Evolutionary conservation across 2,797 vertebrate genomes (phyloP).

Genomic region (Pseudochirops corinnae): DNA sequence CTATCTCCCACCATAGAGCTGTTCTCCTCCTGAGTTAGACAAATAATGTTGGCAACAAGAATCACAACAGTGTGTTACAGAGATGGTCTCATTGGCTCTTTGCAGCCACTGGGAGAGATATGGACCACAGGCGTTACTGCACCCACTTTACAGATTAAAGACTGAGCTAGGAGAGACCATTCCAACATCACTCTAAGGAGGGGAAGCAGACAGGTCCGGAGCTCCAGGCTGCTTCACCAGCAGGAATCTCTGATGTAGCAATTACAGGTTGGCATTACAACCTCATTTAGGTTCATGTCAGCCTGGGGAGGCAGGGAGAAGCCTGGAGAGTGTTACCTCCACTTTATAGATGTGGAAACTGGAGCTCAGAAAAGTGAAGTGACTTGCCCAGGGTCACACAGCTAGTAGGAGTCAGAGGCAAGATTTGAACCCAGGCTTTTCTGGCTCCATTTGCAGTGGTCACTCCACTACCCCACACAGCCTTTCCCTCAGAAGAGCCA

Average conservation of each 20-base stretch:
- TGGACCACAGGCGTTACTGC: not conserved
- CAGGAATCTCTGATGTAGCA: no score
- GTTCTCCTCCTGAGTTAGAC: no score
- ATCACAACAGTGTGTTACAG: no score
- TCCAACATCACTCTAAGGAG: not conserved
- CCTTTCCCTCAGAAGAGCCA: not conserved
- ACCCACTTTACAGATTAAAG: not conserved
- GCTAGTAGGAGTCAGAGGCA: not conserved
- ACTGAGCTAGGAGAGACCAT: not conserved
- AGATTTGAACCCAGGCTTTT: not conserved
- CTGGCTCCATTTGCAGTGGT: not conserved
- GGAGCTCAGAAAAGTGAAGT: not conserved
- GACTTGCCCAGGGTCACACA: not conserved
- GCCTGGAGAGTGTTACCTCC: not conserved
- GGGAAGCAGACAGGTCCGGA: not conserved
- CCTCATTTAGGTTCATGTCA: not conserved
- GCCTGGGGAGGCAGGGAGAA: not conserved
- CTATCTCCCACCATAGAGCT: not conserved
- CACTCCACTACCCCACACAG: not conserved
- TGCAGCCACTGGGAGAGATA: not conserved
- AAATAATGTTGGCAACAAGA: no score
- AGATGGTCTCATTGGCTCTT: no score
- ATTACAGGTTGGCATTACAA: not conserved
- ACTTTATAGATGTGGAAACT: not conserved
- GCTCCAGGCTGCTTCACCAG: no score